Base-by-base conservation (phyloP, 2,888 invertebrate species). In the Cactoblastis cactorum region DNA sequence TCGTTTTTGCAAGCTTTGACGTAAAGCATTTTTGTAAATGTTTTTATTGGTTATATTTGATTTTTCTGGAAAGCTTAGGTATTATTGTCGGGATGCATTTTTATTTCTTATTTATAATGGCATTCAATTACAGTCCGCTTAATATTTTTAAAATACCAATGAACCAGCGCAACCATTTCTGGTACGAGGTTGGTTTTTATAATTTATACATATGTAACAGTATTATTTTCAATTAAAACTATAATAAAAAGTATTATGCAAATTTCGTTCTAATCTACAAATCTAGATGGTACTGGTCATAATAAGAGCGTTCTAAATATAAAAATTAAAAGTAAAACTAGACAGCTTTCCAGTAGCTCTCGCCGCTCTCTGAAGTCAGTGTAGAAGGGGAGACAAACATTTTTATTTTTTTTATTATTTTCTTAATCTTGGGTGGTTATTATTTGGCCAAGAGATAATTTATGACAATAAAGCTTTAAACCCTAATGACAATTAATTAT, bases 281-380 rank as follows among this genome's bases (percentile, higher is more conserved):
- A 57, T 63, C 68, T 59, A 59, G 63, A 61, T 66, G 57, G 22
- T 49, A 43, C 49, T 39, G 48, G 54, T 43, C 48, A 22, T 15
- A 43, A 41, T 9, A 43, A 48, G 50, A 51, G 45, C 60, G 69
- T 66, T 74, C 71, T 76, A 71, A 72, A 72, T 70, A 71, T 73
- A 77, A 79, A 77, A 77, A 77, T 76, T 74, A 75, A 83, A 82
- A 80, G 82, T 79, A 78, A 80, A 78, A 79, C 78, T 69, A 64
- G 70, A 61, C 65, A 63, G 77, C 83, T 85, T 86, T 84, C 83
- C 74, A 68, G 65, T 59, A 62, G 77, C 81, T 82, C 83, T 80
- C 80, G 74, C 73, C 76, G 71, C 81, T 82, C 77, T 77, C 75
- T 71, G 74, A 74, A 74, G 73, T 66, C 65, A 51, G 58, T 52